Percentiles rank a stretch among this genome's conserved stretches.
phyloP scores from a whole-genome alignment of 2,113 vertebrate genomes.

The Athene noctua region DNA sequence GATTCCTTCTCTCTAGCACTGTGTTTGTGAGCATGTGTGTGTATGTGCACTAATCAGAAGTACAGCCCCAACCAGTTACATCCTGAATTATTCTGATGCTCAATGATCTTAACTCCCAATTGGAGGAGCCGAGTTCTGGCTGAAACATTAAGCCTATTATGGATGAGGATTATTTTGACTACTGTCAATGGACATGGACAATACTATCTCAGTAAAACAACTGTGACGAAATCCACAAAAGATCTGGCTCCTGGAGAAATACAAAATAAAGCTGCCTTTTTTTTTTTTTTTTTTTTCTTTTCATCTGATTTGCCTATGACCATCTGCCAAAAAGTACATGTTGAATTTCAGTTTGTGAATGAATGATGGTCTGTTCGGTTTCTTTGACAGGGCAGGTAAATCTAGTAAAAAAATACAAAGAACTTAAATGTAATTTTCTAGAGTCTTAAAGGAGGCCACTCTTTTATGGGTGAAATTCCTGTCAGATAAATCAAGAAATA shows the following conservation, averaged over 20 bases:
- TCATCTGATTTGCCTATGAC: background rate
- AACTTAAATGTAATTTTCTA: background rate
- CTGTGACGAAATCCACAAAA: slow-evolving; percentile 37
- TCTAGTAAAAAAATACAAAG: background rate
- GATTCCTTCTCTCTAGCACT: background rate
- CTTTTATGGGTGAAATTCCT: background rate
- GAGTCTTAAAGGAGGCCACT: background rate
- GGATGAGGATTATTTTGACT: slow-evolving; percentile 11
- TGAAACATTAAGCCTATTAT: background rate
- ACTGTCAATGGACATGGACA: background rate
- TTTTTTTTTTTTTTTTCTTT: background rate
- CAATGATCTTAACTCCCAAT: background rate
- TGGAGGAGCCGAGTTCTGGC: background rate
- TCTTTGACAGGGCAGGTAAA: background rate
- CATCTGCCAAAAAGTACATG: background rate
- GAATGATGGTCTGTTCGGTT: background rate
- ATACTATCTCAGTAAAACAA: slow-evolving; percentile 50
- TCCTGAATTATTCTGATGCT: background rate
- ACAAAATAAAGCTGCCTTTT: background rate
- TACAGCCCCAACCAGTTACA: background rate
- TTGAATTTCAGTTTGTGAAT: background rate
- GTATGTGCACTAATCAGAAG: background rate
- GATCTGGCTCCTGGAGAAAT: slow-evolving; percentile 18
- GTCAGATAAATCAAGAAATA: background rate
- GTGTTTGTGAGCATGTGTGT: background rate